Evolutionary conservation across 2,888 invertebrate species (phyloP).

Genomic region (Plemyria rubiginata): DNA sequence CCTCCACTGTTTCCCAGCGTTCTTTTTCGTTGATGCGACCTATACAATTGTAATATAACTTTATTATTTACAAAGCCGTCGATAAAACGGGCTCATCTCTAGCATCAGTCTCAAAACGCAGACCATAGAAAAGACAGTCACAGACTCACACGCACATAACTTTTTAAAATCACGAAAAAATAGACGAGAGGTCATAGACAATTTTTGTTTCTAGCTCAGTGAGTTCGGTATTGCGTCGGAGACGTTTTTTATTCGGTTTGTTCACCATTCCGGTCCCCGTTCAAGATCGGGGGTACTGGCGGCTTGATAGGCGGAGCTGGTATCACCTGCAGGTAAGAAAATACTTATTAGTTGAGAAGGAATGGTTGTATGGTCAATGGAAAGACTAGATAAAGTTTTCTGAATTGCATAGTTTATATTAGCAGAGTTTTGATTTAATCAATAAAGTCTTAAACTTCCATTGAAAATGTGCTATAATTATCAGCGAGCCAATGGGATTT

Average conservation of each 20-base stretch:
- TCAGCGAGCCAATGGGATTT: no score
- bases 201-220: slow-evolving; percentile 37
- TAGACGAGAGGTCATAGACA: slow-evolving; percentile 37
- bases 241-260: slow-evolving; percentile 53
- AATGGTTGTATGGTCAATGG: no score
- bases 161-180: slow-evolving; percentile 28
- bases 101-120: slow-evolving; percentile 73
- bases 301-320: slow-evolving; percentile 76
- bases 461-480: no score
- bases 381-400: no score
- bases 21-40: no score
- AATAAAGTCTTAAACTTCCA: no score
- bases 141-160: slow-evolving; percentile 40
- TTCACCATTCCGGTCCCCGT: slow-evolving; percentile 72
- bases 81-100: slow-evolving; percentile 43
- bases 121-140: slow-evolving; percentile 45
- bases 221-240: slow-evolving; percentile 30
- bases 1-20: no score
- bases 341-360: slow-evolving; percentile 7
- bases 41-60: not conserved
- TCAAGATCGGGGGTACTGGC: slow-evolving; percentile 62
- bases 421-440: no score
- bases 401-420: no score
- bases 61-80: slow-evolving; percentile 2
- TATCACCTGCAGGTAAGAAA: slow-evolving; percentile 67